These are phyloP conservation scores for Stenotaenia linearis DNA, from an alignment of 2,888 invertebrate species.

Conservation along the genomic window DNA sequence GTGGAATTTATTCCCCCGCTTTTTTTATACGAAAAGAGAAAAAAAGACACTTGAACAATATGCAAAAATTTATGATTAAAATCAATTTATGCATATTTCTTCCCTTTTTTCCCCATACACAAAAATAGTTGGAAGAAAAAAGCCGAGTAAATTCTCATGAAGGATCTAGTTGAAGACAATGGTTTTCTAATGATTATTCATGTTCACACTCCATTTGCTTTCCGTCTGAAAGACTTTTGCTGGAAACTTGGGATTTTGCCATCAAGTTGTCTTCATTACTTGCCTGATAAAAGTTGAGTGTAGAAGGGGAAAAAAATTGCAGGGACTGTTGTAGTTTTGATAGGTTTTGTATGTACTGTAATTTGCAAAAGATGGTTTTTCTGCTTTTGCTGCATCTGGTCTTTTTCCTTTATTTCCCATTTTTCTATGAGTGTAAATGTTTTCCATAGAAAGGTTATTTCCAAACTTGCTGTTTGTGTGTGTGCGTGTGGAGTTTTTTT, in stretches of 20 bases:
- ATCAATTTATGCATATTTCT: constrained; percentile 2
- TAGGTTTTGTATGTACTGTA: constrained; percentile 14
- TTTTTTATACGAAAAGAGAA: background rate
- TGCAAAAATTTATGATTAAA: constrained; percentile 7
- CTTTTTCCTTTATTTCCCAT: background rate
- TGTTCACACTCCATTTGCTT: constrained; percentile 26
- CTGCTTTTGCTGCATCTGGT: background rate
- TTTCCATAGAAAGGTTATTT: background rate
- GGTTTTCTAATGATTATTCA: constrained; percentile 26
- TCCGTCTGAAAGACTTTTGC: background rate
- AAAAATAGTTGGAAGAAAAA: background rate
- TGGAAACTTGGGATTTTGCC: constrained; percentile 23
- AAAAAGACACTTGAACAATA: background rate
- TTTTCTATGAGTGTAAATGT: background rate
- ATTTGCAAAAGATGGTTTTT: constrained; percentile 16
- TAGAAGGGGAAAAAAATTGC: background rate
- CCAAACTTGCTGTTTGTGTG: no score
- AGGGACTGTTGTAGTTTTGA: constrained; percentile 3
- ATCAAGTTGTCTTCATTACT: constrained; percentile 26
- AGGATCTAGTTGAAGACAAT: constrained; percentile 24
- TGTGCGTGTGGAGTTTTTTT: no score
- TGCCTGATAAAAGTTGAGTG: constrained; percentile 21
- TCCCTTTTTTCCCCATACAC: background rate
- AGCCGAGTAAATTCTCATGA: constrained; percentile 19
- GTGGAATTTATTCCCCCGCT: background rate